These are phyloP conservation scores for Lacerta agilis DNA, from an alignment of 2,797 vertebrate genomes.

Conservation along the genomic window DNA sequence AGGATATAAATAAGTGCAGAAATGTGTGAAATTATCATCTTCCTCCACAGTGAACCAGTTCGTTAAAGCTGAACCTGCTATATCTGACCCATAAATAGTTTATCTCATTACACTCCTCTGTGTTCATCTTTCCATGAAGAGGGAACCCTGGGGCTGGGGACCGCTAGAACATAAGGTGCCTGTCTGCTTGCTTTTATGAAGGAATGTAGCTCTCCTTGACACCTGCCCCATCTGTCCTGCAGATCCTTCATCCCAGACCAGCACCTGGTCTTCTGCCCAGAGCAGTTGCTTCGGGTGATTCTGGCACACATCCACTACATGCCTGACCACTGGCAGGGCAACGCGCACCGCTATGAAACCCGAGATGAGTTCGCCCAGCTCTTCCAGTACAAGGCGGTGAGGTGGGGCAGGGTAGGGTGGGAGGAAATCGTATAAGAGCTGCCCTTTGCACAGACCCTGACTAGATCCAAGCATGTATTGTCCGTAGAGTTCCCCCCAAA, in stretches of 20 bases:
- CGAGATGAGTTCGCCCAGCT: conserved; percentile 97
- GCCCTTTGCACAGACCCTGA: not conserved
- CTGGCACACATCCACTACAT: conserved; percentile 98
- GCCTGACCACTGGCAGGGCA: conserved; percentile 99
- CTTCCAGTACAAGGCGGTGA: conserved; percentile 99
- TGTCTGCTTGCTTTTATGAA: not conserved
- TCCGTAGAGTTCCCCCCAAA: too few relatives aligned
- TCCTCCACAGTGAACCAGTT: not conserved
- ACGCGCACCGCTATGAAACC: conserved; percentile 95
- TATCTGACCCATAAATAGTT: not conserved
- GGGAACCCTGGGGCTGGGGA: not conserved
- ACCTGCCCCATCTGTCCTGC: not conserved
- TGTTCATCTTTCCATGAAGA: not conserved
- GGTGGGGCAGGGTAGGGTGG: conserved; percentile 66
- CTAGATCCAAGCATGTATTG: not conserved
- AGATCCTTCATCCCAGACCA: conserved; percentile 98
- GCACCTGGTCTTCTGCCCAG: conserved; percentile 96
- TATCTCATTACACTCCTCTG: not conserved
- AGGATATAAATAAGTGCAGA: not conserved
- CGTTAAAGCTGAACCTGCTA: not conserved
- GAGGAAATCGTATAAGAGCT: not conserved
- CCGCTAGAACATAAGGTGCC: not conserved
- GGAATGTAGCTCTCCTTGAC: not conserved
- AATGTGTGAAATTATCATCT: not conserved
- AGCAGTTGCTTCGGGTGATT: conserved; percentile 96